Evolutionary conservation across 2,113 vertebrate genomes (phyloP), one percentile per base, ranked within the genome.

Genomic region (Hydrochoerus hydrochaeris): DNA sequence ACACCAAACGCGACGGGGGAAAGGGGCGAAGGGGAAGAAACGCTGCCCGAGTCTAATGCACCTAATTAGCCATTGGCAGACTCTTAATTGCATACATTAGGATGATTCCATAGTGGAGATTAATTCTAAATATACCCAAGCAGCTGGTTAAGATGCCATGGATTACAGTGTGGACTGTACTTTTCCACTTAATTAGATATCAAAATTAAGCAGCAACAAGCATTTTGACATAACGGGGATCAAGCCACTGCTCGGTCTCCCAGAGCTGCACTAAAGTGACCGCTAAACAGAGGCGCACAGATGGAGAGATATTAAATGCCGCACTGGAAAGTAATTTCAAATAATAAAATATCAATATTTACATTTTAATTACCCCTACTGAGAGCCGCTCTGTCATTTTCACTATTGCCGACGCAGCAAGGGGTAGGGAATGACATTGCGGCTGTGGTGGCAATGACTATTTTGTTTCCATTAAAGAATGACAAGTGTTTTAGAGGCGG

Each of bases 301-400:
- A 99, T 99, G 99, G 99, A 99, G 99, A 99, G 99, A 99, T 99
- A 99, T 99, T 99, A 99, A 99, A 99, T 99, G 99, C 99, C 98
- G 98, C 99, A 99, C 99, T 99, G 99, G 99, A 99, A 99, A 99
- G 99, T 99, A 99, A 99, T 99, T 99, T 99, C 99, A 99, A 99
- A 99, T 99, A 99, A 99, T 99, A 99, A 99, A 99, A 99, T 99
- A 99, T 99, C 99, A 99, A 99, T 99, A 99, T 99, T 99, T 99
- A 99, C 99, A 99, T 99, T 99, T 99, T 99, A 99, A 99, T 99
- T 99, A 99, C 99, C 99, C 99, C 99, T 99, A 99, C 98, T 98
- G 98, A 99, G 99, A 99, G 98, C 98, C 95, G 95, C 99, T 99
- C 98, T 99, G 99, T 99, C 99, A 99, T 99, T 99, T 98, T 97